These are phyloP conservation scores for Lasioglossum pauxillum DNA, from an alignment of 2,888 invertebrate species.

Conservation along the genomic window DNA sequence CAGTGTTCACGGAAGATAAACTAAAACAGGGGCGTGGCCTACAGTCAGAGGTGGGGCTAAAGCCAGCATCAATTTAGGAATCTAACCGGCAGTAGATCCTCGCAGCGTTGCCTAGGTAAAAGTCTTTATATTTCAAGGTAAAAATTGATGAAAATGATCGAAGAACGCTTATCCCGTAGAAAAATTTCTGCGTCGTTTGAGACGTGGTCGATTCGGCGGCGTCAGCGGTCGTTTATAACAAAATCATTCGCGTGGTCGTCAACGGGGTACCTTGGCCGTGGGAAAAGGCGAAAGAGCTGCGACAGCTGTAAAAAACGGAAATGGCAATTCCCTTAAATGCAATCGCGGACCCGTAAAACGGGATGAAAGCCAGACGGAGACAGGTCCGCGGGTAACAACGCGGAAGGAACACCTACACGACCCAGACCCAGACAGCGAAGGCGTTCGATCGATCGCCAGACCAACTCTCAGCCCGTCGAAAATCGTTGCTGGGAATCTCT, in stretches of 20 bases:
- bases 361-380: slow-evolving; percentile 19
- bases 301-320: background rate
- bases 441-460: slow-evolving; percentile 38
- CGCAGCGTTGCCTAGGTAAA: background rate
- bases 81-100: background rate
- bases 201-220: background rate
- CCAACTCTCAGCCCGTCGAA: slow-evolving; percentile 29
- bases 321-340: background rate
- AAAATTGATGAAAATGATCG: background rate
- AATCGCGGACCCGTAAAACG: background rate
- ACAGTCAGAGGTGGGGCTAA: background rate
- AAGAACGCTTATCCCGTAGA: background rate
- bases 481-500: slow-evolving; percentile 20
- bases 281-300: background rate
- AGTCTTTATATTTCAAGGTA: too few species aligned
- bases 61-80: background rate
- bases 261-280: background rate
- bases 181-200: background rate
- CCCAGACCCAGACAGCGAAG: slow-evolving; percentile 39
- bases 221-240: background rate
- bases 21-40: background rate
- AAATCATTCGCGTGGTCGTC: slow-evolving; percentile 3
- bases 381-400: slow-evolving; percentile 26
- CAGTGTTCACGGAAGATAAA: background rate
- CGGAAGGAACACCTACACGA: slow-evolving; percentile 26